Percentiles rank a stretch among this genome's conserved stretches.
These are phyloP conservation scores for Tachysurus fulvidraco DNA, from an alignment of 2,113 vertebrate species.

Conservation along the genomic window DNA sequence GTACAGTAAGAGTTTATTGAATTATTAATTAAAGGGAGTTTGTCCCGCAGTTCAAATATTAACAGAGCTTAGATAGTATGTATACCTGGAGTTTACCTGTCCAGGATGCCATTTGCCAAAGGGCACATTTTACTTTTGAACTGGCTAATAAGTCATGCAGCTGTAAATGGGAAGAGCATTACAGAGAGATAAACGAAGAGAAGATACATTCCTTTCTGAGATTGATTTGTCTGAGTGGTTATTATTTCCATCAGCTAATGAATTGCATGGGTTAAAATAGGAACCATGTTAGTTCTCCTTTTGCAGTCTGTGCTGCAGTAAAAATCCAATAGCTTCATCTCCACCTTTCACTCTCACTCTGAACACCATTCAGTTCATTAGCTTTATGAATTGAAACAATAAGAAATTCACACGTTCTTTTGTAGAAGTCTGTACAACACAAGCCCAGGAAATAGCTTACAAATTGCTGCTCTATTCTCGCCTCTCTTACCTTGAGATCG, in stretches of 20 bases:
- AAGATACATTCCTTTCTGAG: slow-evolving; percentile 41
- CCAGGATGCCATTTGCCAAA: neutral
- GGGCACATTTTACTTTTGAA: neutral
- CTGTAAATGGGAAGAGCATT: neutral
- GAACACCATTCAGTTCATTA: neutral
- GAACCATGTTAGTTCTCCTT: slow-evolving; percentile 8
- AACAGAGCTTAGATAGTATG: neutral
- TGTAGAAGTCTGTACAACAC: neutral
- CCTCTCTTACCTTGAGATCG: neutral
- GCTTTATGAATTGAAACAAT: slow-evolving; percentile 7
- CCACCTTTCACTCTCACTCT: neutral
- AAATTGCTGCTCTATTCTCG: neutral
- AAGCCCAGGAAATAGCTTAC: neutral
- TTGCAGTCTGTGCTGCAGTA: neutral
- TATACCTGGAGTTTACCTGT: neutral
- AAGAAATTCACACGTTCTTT: neutral
- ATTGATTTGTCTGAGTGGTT: slow-evolving; percentile 69
- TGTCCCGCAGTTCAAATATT: neutral
- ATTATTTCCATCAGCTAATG: slow-evolving; percentile 71
- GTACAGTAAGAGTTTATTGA: slow-evolving; percentile 47
- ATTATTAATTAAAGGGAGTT: slow-evolving; percentile 49
- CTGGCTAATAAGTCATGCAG: slow-evolving; percentile 11
- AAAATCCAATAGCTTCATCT: neutral
- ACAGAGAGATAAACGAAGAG: neutral
- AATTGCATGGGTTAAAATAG: slow-evolving; percentile 59